Evolutionary conservation across 2,113 vertebrate species (phyloP).

Genomic region (Euleptes europaea): DNA sequence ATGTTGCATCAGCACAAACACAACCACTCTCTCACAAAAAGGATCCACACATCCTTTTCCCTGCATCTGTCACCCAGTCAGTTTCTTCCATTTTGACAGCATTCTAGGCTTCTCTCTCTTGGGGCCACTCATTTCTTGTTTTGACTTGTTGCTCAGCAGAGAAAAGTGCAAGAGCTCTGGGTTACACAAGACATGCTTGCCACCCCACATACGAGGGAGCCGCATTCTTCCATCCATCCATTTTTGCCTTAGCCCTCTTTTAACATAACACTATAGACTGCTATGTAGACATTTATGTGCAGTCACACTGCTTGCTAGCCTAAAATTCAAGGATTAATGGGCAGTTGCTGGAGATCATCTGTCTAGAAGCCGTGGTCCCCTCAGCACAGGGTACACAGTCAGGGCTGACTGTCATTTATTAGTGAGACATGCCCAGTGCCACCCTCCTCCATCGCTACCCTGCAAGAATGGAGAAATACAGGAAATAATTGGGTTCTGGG

Average conservation of each 20-base stretch:
- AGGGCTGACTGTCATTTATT: neutral
- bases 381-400: neutral
- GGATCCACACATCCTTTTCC: neutral
- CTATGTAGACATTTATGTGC: neutral
- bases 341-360: too few relatives aligned
- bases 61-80: neutral
- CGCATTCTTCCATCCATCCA: neutral
- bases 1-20: neutral
- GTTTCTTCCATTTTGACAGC: neutral
- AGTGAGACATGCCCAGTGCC: neutral
- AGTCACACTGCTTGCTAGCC: neutral
- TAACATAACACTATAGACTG: neutral
- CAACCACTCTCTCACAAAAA: neutral
- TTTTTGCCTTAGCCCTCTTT: neutral
- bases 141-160: neutral
- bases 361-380: neutral
- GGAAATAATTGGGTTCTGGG: neutral
- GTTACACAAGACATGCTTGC: neutral
- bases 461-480: neutral
- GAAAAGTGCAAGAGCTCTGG: neutral
- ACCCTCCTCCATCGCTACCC: neutral
- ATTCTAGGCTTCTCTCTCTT: slow-evolving; percentile 5
- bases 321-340: neutral
- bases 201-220: neutral
- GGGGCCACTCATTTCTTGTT: neutral